Evolutionary conservation across 2,888 invertebrate genomes (phyloP).

Genomic region (Onthophagus sagittarius): DNA sequence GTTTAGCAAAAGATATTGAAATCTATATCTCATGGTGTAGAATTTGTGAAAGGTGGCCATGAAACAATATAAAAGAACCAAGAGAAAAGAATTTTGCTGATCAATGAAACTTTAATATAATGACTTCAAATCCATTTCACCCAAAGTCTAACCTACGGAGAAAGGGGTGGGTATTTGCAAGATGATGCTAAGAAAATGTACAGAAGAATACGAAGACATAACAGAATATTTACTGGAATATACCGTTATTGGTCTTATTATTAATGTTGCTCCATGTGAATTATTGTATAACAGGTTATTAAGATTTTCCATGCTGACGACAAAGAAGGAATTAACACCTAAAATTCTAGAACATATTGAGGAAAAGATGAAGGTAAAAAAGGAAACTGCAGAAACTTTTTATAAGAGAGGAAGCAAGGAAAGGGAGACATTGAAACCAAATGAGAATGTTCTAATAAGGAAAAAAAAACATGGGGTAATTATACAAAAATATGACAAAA

Average conservation of each 20-base stretch:
- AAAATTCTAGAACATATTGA: no score
- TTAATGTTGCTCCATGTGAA: constrained; percentile 24
- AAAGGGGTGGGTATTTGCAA: constrained; percentile 15
- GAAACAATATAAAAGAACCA: neutral
- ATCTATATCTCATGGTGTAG: constrained; percentile 22
- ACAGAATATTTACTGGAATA: no score
- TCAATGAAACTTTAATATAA: constrained; percentile 23
- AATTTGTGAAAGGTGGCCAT: constrained; percentile 26
- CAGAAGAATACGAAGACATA: constrained; percentile 15
- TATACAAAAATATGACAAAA: no score
- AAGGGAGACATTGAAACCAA: no score
- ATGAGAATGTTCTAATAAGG: no score
- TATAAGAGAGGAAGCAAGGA: no score
- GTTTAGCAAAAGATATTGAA: constrained; percentile 29
- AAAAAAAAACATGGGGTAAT: no score
- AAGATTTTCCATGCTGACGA: neutral
- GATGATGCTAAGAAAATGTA: constrained; percentile 26
- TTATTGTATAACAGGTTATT: constrained; percentile 20
- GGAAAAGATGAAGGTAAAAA: no score
- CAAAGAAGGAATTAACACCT: no score
- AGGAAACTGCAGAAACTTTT: no score
- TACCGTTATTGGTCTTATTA: no score
- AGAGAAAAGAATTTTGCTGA: constrained; percentile 20
- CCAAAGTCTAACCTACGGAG: constrained; percentile 26
- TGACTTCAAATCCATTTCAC: constrained; percentile 28